Evolutionary conservation across 2,797 vertebrate species (phyloP), one percentile per base, ranked within the genome.

Genomic region (Coluber constrictor): DNA sequence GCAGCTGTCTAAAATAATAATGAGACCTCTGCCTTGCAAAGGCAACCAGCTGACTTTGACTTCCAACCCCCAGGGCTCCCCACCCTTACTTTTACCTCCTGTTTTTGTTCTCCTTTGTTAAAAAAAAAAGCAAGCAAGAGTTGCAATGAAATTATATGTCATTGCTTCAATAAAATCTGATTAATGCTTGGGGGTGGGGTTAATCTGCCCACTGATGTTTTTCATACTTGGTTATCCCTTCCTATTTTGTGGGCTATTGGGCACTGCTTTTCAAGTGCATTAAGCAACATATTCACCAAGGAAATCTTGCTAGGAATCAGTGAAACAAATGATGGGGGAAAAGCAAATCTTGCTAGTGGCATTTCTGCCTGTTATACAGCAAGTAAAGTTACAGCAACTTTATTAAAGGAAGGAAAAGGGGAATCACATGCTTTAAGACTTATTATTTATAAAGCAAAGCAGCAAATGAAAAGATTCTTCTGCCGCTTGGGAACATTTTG

Each of bases 1-100:
- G 25, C 63, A 91, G 94, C 92, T 94, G 92, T 94, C 95, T 95
- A 96, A 96, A 96, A 96, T 96, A 95, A 93, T 96, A 96, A 96
- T 97, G 96, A 96, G 94, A 94, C 63, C 88, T 94, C 83, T 91
- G 93, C 95, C 95, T 94, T 95, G 94, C 95, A 96, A 96, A 96
- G 86, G 91, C 92, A 96, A 93, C 94, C 92, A 90, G 93, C 95
- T 96, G 96, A 94, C 94, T 88, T 95, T 74, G 93, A 94, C 91
- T 94, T 95, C 95, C 92, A 93, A 87, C 2, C 91, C 79, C 29
- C 93, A 87, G 32, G 32, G 66, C 86, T 91, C 93, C 74, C 37
- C 74, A 47, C 32, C 9, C 74, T 43, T 43, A 79, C 9, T 79
- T 47, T 43, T 95, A 87, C 60, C 94, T 95, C 93, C 87, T 90